phyloP scores from a whole-genome alignment of 2,113 vertebrate genomes.

The Thomomys bottae region DNA sequence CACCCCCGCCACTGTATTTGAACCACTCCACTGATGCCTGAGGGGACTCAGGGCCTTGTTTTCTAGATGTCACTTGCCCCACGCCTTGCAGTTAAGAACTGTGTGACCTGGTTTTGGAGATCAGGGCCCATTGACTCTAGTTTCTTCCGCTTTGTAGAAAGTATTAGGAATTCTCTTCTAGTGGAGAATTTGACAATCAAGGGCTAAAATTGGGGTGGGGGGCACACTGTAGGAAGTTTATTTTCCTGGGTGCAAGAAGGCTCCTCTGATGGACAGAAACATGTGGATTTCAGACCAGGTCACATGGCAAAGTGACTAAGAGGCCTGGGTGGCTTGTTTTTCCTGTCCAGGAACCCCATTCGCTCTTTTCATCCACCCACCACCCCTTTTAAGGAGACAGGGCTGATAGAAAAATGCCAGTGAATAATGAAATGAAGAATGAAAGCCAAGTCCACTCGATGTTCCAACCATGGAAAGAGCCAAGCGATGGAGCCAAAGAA shows the following conservation, averaged over 20 bases:
- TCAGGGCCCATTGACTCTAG: too few relatives aligned
- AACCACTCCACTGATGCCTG: too few relatives aligned
- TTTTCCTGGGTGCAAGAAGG: not conserved
- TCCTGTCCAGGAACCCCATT: too few relatives aligned
- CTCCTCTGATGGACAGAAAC: not conserved
- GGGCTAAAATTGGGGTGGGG: not conserved
- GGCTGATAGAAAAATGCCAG: too few relatives aligned
- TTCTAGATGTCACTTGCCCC: not conserved
- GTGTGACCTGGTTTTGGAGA: accelerated
- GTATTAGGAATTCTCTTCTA: not conserved
- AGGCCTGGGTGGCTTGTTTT: not conserved
- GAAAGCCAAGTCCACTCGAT: too few relatives aligned
- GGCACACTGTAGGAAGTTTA: accelerated
- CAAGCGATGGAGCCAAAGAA: too few relatives aligned
- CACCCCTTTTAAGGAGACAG: too few relatives aligned
- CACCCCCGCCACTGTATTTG: too few relatives aligned
- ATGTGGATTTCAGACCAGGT: accelerated
- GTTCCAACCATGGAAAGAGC: too few relatives aligned
- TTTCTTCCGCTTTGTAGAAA: not conserved
- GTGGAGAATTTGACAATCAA: not conserved
- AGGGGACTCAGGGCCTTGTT: too few relatives aligned
- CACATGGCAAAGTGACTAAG: not conserved
- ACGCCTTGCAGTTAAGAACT: not conserved
- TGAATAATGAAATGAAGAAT: too few relatives aligned
- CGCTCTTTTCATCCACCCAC: too few relatives aligned